Evolutionary conservation across 2,888 invertebrate species (phyloP), one percentile per base, ranked within the genome.

Genomic region (Neoascia interrupta): DNA sequence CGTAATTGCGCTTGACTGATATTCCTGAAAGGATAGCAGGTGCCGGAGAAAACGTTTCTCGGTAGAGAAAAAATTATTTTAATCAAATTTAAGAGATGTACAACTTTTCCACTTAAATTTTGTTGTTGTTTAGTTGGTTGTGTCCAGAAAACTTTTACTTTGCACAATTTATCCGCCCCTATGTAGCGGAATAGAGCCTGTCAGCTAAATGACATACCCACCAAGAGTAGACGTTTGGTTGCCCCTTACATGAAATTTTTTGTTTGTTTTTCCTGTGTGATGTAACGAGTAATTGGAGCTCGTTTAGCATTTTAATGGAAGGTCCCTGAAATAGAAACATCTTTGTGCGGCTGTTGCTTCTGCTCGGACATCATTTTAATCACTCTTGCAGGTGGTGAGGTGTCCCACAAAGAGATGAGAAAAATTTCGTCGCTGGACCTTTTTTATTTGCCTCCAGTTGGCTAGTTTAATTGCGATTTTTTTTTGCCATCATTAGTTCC

Each of bases 241-340:
- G 31, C n/a, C n/a, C n/a, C n/a, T n/a, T n/a, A n/a, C n/a, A n/a
- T n/a, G n/a, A n/a, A n/a, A n/a, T n/a, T 18, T 8, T 19, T 34
- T 5, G n/a, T 21, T 13, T 28, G 43, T 37, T 23, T 28, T 47
- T 16, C 28, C 28, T 13, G 28, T 54, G 26, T 56, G 54, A 36
- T 66, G 63, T 63, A 69, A 63, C 73, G 63, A 80, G 80, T 74
- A 80, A 80, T 80, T 80, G 68, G 51, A 69, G 68, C 74, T 74
- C 63, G 80, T 80, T 79, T 74, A 80, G 63, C 58, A 80, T 80
- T 80, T 80, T 80, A 74, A 80, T 80, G 80, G 68, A 74, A 31
- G 63, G 53, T 79, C 63, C 68, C 68, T 45, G 28, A 10, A 54
- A 61, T 61, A 60, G 60, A 60, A 64, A 64, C 51, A 64, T 76